These are phyloP conservation scores for Hippolais icterina DNA, from an alignment of 2,113 vertebrate genomes.

Conservation along the genomic window DNA sequence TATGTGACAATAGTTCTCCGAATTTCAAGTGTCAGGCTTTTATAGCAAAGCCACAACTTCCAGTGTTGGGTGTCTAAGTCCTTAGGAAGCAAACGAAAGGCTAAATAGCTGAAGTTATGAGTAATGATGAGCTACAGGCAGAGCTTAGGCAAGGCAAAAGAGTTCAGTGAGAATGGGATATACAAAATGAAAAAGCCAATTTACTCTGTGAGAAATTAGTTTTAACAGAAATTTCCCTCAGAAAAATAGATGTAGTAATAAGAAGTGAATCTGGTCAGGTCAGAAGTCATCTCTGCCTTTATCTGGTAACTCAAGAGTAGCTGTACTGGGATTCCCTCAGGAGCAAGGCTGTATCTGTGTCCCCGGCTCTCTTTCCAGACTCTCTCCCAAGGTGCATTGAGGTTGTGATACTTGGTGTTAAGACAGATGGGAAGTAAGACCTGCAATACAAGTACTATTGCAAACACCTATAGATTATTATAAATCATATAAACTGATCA, in stretches of 20 bases:
- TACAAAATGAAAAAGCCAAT: neutral
- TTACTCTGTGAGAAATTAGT: neutral
- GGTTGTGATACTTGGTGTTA: rapidly evolving
- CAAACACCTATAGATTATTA: neutral
- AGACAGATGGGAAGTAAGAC: neutral
- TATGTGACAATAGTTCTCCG: neutral
- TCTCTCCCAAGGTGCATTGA: neutral
- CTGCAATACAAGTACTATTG: neutral
- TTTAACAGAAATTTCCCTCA: neutral
- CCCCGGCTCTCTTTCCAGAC: neutral
- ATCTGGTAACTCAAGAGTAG: neutral
- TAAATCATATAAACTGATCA: neutral
- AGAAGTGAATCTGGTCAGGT: neutral
- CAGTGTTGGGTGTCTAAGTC: neutral
- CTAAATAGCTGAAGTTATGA: neutral
- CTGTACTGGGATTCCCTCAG: neutral
- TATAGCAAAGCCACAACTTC: neutral
- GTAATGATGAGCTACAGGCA: neutral
- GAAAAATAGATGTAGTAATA: neutral
- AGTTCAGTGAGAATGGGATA: neutral
- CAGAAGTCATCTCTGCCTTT: neutral
- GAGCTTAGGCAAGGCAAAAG: neutral
- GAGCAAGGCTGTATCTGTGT: neutral
- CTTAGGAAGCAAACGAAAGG: neutral
- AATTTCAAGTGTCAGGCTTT: neutral